Evolutionary conservation across 2,113 vertebrate genomes (phyloP).

Genomic region (Microcebus jonahi): DNA sequence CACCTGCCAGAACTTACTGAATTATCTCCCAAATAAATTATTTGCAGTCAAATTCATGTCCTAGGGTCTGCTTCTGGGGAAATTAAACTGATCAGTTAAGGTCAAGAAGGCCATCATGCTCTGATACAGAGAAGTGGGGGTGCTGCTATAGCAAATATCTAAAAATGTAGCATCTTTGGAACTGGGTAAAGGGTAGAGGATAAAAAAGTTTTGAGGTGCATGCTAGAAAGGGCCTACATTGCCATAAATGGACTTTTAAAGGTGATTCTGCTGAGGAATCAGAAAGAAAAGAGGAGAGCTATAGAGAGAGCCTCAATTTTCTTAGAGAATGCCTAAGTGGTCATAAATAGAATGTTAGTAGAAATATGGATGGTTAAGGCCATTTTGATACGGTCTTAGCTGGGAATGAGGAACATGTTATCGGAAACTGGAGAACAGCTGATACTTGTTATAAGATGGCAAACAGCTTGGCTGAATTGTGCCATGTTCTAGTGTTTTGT

Average conservation of each 20-base stretch:
- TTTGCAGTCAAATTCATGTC: slow-evolving; percentile 13
- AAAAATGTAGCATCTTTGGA: not conserved
- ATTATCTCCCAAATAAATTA: slow-evolving; percentile 30
- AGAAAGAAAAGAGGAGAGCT: not conserved
- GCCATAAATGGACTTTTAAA: not conserved
- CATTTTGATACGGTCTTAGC: not conserved
- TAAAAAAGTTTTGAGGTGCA: not conserved
- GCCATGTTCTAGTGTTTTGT: not conserved
- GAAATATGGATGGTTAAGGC: not conserved
- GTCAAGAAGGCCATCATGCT: not conserved
- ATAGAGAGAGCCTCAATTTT: not conserved
- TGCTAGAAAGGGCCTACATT: not conserved
- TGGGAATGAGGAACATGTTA: not conserved
- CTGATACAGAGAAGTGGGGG: not conserved
- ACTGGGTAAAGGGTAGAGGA: not conserved
- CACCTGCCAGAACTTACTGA: not conserved
- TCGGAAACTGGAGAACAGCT: not conserved
- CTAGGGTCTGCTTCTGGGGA: not conserved
- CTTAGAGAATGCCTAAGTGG: not conserved
- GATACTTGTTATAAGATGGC: not conserved
- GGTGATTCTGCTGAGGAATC: not conserved
- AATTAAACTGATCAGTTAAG: not conserved
- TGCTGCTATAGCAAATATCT: not conserved
- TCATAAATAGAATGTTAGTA: not conserved
- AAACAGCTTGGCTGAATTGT: not conserved